Evolutionary conservation across 2,888 invertebrate genomes (phyloP).

Genomic region (Leptodirus hochenwartii): DNA sequence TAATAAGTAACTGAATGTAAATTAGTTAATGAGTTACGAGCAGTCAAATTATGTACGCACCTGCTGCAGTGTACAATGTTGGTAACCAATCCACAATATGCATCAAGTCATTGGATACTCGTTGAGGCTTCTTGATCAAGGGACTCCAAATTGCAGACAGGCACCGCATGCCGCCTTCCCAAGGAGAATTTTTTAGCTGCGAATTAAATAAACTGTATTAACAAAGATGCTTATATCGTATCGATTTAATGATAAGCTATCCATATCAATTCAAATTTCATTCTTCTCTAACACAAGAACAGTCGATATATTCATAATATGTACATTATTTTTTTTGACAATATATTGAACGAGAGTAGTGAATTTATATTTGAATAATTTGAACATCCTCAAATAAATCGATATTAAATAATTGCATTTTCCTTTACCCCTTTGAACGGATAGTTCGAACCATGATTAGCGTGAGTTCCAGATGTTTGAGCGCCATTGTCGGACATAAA

Average conservation of each 20-base stretch:
- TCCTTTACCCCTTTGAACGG: constrained; percentile 53
- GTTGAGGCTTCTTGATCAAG: constrained; percentile 31
- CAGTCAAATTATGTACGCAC: constrained; percentile 17
- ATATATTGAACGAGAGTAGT: too few relatives aligned
- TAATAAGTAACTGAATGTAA: too few relatives aligned
- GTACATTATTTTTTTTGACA: too few relatives aligned
- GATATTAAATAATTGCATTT: too few relatives aligned
- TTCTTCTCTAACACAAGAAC: not conserved
- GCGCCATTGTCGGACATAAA: constrained; percentile 86
- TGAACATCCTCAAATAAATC: too few relatives aligned
- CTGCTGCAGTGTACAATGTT: constrained; percentile 43
- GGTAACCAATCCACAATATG: constrained; percentile 56
- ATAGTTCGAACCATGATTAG: constrained; percentile 65
- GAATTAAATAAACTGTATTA: constrained; percentile 12
- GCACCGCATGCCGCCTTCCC: constrained; percentile 51
- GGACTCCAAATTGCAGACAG: constrained; percentile 50
- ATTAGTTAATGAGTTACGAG: not conserved
- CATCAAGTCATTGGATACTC: constrained; percentile 39
- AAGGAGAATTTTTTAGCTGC: constrained; percentile 46
- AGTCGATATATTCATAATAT: too few relatives aligned
- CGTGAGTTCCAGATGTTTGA: constrained; percentile 50
- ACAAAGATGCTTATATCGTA: constrained; percentile 2
- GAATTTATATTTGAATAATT: too few relatives aligned
- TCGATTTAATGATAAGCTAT: too few relatives aligned
- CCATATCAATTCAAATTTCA: constrained; percentile 5